Evolutionary conservation across 92 coral and sea anemone genomes (phyloP).

Genomic region (Montipora capitata): DNA sequence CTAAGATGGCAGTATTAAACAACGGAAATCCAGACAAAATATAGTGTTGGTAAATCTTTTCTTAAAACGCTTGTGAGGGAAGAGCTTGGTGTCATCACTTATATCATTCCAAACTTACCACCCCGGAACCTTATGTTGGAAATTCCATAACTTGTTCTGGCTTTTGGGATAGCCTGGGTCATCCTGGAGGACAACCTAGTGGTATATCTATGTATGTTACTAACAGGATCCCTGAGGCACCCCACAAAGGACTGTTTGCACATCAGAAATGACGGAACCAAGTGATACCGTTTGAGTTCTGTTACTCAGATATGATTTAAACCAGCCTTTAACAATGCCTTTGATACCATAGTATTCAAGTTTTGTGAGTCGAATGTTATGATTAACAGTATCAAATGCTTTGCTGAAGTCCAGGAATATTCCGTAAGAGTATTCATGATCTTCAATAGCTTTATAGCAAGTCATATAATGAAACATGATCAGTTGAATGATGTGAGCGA

Average conservation of each 20-base stretch:
- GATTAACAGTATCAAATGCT: conserved; percentile 44
- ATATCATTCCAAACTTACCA: too few relatives aligned
- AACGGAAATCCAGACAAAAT: too few relatives aligned
- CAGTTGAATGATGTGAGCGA: conserved; percentile 12
- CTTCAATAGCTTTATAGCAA: conserved; percentile 25
- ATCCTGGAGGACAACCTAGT: too few relatives aligned
- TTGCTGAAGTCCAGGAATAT: conserved; percentile 47
- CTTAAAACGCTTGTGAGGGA: too few relatives aligned
- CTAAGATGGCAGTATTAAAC: too few relatives aligned
- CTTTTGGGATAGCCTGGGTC: too few relatives aligned
- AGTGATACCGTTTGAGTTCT: neutral
- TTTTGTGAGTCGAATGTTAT: conserved; percentile 22
- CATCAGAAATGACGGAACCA: neutral
- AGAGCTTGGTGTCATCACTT: too few relatives aligned
- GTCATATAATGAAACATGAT: conserved; percentile 44
- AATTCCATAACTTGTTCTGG: too few relatives aligned
- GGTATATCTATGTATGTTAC: too few relatives aligned
- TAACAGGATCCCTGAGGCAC: neutral
- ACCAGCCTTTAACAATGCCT: too few relatives aligned
- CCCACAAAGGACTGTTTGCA: neutral
- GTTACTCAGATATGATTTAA: neutral
- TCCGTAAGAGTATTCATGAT: conserved; percentile 35
- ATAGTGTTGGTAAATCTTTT: too few relatives aligned
- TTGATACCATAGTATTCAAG: neutral
- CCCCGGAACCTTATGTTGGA: too few relatives aligned